Percentiles rank a stretch among this genome's conserved stretches.
phyloP scores from a whole-genome alignment of 2,113 vertebrate genomes.

The Chitala chitala region DNA sequence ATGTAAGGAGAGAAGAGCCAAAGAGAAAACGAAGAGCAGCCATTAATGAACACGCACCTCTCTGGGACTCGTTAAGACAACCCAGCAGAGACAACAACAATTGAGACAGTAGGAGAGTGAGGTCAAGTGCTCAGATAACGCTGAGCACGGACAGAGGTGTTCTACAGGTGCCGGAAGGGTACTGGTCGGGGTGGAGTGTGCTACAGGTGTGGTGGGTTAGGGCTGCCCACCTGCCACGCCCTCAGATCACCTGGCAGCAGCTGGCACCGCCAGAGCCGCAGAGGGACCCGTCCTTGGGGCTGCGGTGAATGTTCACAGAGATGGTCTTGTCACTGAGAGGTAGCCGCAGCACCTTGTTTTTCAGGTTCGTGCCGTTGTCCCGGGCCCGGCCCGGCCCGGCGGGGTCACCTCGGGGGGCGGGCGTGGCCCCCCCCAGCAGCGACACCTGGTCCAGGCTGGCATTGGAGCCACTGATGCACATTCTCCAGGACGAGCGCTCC shows the following conservation, averaged over 20 bases:
- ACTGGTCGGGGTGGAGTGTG: constrained; percentile 41
- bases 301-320: constrained; percentile 93
- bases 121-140: constrained; percentile 23
- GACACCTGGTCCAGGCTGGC: constrained; percentile 62
- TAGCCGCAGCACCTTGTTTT: constrained; percentile 88
- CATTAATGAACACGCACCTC: neutral
- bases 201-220: constrained; percentile 35
- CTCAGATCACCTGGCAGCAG: constrained; percentile 95
- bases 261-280: constrained; percentile 81
- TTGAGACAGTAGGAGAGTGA: too few species aligned
- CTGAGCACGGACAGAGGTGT: constrained; percentile 38
- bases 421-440: constrained; percentile 39
- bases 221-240: constrained; percentile 18
- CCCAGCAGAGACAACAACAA: too few species aligned
- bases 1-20: constrained; percentile 62
- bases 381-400: constrained; percentile 72
- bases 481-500: constrained; percentile 87
- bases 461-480: constrained; percentile 73
- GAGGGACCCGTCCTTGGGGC: constrained; percentile 82
- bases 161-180: constrained; percentile 1
- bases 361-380: constrained; percentile 77
- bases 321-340: constrained; percentile 98
- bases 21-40: constrained; percentile 46
- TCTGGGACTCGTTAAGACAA: constrained; percentile 7
- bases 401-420: constrained; percentile 65